A percentile compares a stretch with the other conserved stretches of the same genome.
These are phyloP conservation scores for Nymphicus hollandicus DNA, from an alignment of 2,113 vertebrate species.

Conservation along the genomic window DNA sequence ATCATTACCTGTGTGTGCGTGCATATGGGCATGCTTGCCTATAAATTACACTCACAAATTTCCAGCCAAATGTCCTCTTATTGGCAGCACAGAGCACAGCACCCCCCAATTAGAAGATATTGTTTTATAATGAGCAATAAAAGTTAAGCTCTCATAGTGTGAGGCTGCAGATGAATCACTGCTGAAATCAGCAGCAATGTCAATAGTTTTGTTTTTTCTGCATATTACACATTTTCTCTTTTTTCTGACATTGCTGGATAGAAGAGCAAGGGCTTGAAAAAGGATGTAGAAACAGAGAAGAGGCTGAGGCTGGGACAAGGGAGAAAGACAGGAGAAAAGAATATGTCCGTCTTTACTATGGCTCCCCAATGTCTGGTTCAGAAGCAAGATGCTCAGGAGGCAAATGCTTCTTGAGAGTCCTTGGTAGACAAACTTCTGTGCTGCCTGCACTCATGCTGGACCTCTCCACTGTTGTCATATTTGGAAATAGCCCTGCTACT, in stretches of 20 bases:
- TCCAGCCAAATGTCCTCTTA: not conserved
- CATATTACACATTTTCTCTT: not conserved
- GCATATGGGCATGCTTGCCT: not conserved
- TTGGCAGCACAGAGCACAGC: not conserved
- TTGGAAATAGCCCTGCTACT: not conserved
- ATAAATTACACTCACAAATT: constrained; percentile 49
- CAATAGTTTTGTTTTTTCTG: constrained; percentile 14
- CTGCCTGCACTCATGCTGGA: not conserved
- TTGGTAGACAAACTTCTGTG: not conserved
- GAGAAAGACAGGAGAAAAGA: not conserved
- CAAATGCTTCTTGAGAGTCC: not conserved
- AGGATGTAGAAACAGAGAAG: not conserved
- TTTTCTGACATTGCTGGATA: not conserved
- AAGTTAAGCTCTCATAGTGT: not conserved
- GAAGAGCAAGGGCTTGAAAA: not conserved
- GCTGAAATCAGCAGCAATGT: not conserved
- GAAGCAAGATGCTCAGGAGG: not conserved
- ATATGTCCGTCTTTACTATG: not conserved
- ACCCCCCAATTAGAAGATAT: not conserved
- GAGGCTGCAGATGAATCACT: constrained; percentile 22
- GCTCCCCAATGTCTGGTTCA: not conserved
- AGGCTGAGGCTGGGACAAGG: not conserved
- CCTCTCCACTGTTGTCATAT: not conserved
- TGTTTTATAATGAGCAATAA: constrained; percentile 33
- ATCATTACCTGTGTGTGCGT: constrained; percentile 42